Evolutionary conservation across 2,113 vertebrate species (phyloP).

Genomic region (Apeltes quadracus): DNA sequence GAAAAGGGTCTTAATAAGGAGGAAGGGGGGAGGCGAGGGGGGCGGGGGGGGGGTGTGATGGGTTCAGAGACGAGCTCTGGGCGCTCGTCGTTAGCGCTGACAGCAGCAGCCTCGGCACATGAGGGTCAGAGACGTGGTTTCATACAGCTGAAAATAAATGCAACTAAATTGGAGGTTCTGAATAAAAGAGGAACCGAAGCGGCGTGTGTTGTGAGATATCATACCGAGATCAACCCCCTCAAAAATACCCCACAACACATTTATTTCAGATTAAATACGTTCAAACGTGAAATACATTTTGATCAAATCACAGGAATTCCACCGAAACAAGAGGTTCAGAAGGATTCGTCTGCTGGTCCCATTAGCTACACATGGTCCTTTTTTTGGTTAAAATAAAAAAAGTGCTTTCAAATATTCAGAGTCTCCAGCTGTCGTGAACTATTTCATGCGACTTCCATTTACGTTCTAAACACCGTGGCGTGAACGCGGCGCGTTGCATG

Average conservation of each 20-base stretch:
- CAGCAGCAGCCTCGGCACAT: not conserved
- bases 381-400: not conserved
- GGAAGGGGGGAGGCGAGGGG: not conserved
- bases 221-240: not conserved
- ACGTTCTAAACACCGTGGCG: not conserved
- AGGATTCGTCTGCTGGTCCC: not conserved
- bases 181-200: not conserved
- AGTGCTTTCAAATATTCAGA: not conserved
- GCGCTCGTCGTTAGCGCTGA: not conserved
- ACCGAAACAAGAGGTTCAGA: not conserved
- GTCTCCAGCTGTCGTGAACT: no score
- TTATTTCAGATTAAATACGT: not conserved
- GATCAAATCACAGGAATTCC: not conserved
- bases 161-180: not conserved
- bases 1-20: slow-evolving; percentile 14
- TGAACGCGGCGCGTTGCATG: not conserved
- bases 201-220: not conserved
- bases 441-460: not conserved
- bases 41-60: not conserved
- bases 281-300: not conserved
- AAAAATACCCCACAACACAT: not conserved
- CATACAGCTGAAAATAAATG: not conserved
- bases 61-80: slow-evolving; percentile 13
- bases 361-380: not conserved
- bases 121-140: not conserved